Evolutionary conservation across 2,888 invertebrate species (phyloP).

Genomic region (Watsonalla binaria): DNA sequence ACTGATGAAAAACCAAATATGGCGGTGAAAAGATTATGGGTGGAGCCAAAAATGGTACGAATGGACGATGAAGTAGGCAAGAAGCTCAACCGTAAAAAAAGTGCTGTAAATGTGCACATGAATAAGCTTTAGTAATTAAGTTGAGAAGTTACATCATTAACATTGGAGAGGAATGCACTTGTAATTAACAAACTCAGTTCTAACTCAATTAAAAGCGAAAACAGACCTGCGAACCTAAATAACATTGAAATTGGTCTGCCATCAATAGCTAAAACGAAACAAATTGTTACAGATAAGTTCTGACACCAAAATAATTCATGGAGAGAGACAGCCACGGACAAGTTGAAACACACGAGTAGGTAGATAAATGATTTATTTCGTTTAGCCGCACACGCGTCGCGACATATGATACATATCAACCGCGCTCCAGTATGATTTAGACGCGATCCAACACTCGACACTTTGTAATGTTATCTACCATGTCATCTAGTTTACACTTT

Average conservation of each 20-base stretch:
- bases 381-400: constrained; percentile 12
- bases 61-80: background rate
- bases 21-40: background rate
- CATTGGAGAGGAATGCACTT: too few relatives aligned
- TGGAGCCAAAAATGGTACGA: background rate
- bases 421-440: constrained; percentile 30
- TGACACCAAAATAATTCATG: background rate
- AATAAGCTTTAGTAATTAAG: too few relatives aligned
- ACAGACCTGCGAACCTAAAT: too few relatives aligned
- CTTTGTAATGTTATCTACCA: constrained; percentile 10
- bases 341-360: background rate
- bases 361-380: background rate
- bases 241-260: too few relatives aligned
- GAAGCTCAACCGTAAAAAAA: background rate
- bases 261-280: too few relatives aligned
- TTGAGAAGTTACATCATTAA: too few relatives aligned
- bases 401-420: constrained; percentile 37
- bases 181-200: too few relatives aligned
- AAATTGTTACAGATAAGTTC: too few relatives aligned
- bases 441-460: constrained; percentile 27
- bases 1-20: background rate
- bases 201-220: too few relatives aligned
- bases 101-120: background rate
- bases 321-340: background rate
- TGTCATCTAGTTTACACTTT: constrained; percentile 3